Evolutionary conservation across 2,888 invertebrate species (phyloP).

Genomic region (Stramonita haemastoma): DNA sequence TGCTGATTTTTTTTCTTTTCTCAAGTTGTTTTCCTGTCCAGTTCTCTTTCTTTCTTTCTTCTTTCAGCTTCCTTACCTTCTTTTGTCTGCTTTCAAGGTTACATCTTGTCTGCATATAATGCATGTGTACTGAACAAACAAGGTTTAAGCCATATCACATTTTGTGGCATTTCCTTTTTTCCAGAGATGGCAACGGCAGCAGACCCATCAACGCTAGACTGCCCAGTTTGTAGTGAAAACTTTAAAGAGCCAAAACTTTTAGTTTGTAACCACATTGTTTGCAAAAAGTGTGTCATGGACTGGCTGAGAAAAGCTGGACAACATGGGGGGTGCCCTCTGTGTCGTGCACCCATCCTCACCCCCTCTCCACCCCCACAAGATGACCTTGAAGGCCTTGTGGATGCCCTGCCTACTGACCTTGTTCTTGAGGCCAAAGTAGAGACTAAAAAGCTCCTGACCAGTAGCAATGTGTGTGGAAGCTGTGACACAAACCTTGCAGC

Average conservation of each 20-base stretch:
- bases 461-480: neutral
- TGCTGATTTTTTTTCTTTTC: too few species aligned
- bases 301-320: neutral
- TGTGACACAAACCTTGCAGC: neutral
- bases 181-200: neutral
- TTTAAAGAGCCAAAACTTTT: neutral
- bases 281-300: neutral
- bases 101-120: too few species aligned
- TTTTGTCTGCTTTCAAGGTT: too few species aligned
- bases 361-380: neutral
- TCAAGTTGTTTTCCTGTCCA: too few species aligned
- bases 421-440: neutral
- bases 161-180: neutral
- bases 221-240: neutral
- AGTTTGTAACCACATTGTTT: neutral
- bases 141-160: too few species aligned
- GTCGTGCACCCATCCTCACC: neutral
- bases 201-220: neutral
- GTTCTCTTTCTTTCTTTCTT: too few species aligned
- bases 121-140: too few species aligned
- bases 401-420: neutral
- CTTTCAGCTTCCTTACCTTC: too few species aligned
- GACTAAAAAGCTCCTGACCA: neutral
- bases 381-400: neutral
- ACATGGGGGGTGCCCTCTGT: neutral